Evolutionary conservation across 1,140 invertebrate species (phyloP).

Genomic region (Dolichoris vasculosae): DNA sequence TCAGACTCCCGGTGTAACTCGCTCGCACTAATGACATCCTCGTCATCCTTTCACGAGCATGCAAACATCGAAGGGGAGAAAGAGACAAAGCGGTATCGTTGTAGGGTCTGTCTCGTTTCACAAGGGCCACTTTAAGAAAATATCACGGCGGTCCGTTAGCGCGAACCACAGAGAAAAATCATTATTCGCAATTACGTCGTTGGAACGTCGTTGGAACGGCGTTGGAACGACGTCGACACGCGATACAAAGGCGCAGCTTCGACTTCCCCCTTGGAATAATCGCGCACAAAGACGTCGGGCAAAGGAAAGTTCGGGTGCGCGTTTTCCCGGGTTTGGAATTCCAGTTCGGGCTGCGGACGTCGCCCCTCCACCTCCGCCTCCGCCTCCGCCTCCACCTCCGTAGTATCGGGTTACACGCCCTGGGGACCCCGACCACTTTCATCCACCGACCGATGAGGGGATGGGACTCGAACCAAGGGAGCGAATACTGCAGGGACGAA

Average conservation of each 20-base stretch:
- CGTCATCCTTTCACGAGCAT: no score
- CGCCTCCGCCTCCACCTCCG: neutral
- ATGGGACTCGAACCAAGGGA: neutral
- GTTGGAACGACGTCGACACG: neutral
- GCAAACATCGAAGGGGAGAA: no score
- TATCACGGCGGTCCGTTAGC: neutral
- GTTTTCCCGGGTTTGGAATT: no score
- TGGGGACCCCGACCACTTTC: neutral
- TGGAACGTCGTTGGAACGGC: neutral
- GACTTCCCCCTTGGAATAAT: no score
- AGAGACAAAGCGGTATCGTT: neutral
- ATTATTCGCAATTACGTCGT: neutral
- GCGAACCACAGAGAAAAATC: neutral
- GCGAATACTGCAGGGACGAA: neutral
- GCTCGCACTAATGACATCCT: no score
- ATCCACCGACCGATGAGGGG: neutral
- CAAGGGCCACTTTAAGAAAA: neutral
- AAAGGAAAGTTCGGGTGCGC: neutral
- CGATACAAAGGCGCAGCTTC: neutral
- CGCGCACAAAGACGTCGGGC: neutral
- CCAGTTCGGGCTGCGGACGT: no score
- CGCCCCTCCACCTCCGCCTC: neutral
- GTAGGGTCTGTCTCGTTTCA: neutral
- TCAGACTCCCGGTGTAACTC: no score
- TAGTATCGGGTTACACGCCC: neutral